Percentiles rank a stretch among this genome's conserved stretches.
These are phyloP conservation scores for Mimas tiliae DNA, from an alignment of 2,888 invertebrate genomes.

Conservation along the genomic window DNA sequence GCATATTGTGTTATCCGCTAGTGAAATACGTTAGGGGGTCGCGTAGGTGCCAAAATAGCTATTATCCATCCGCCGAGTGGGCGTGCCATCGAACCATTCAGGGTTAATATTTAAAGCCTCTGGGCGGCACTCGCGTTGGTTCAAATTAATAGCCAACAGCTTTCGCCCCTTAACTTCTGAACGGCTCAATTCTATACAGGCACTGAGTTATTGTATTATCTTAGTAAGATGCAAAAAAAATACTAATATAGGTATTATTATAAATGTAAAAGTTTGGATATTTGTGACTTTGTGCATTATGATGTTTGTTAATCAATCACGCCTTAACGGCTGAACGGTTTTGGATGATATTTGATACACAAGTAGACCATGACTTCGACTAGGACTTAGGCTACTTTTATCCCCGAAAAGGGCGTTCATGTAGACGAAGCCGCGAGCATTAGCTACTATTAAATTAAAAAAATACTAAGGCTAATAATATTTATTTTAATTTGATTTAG, in stretches of 20 bases:
- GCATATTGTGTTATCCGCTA: background rate
- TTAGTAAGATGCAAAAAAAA: background rate
- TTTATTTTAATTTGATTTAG: too few species aligned
- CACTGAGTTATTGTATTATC: background rate
- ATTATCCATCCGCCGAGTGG: constrained; percentile 21
- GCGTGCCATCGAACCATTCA: constrained; percentile 23
- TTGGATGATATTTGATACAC: too few species aligned
- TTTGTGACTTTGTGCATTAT: too few species aligned
- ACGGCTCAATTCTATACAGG: constrained; percentile 10
- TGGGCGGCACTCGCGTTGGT: constrained; percentile 6
- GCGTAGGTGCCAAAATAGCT: constrained; percentile 24
- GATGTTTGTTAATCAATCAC: too few species aligned
- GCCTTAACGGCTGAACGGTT: too few species aligned
- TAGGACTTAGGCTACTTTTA: too few species aligned
- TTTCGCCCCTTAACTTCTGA: constrained; percentile 24
- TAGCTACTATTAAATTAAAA: too few species aligned
- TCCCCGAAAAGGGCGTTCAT: too few species aligned
- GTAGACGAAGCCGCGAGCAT: too few species aligned
- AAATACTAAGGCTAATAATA: too few species aligned
- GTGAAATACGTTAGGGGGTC: background rate
- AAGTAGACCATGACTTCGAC: background rate
- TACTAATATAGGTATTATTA: too few species aligned
- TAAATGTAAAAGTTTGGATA: too few species aligned
- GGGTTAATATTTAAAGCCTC: constrained; percentile 21
- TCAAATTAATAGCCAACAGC: constrained; percentile 26